Evolutionary conservation across 2,113 vertebrate genomes (phyloP), one percentile per base, ranked within the genome.

Genomic region (Microtus pennsylvanicus): DNA sequence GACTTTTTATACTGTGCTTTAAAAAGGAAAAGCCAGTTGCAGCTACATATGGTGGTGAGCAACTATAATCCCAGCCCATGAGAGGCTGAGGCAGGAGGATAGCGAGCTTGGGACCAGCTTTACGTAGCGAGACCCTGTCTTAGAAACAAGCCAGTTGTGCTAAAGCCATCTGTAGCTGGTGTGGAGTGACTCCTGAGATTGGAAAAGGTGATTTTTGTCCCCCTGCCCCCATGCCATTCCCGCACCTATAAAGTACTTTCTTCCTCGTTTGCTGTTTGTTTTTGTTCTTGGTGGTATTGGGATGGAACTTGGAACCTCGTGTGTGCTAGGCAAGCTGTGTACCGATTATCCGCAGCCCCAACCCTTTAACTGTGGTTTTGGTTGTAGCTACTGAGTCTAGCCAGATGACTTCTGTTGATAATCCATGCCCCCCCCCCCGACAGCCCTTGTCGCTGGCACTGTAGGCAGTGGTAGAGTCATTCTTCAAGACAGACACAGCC

Each of bases 371-470:
- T 67, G 8, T 69, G 77, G 33, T 30, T n/a, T 67, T 63, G 63
- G 52, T 38, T 63, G 21, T 1, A 63, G 69, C 58, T 58, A 3
- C 1, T 38, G 74, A 50, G 7, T 45, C 17, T 11, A 45, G 24
- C 42, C 87, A 65, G 72, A 80, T 72, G 63, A 61, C 83, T 92
- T 92, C 78, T 67, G 52, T 42, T n/a, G 69, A 22, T 67, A 26
- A 33, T 69, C 33, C 0, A 8, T 14, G 58, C 0, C 58, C 42
- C 2, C 13, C 2, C 50, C 50, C 50, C 12, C 12, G 11, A 42
- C 30, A 7, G 89, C 7, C 86, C 3, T n/a, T 16, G n/a, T 38
- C n/a, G 14, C 47, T 38, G 38, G 42, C 67, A 14, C 35, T 33
- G 26, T 13, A 61, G 45, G 70, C 69, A 65, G 45, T 38, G 4